These are phyloP conservation scores for Pleuronectes platessa DNA, from an alignment of 2,113 vertebrate species.

Conservation along the genomic window DNA sequence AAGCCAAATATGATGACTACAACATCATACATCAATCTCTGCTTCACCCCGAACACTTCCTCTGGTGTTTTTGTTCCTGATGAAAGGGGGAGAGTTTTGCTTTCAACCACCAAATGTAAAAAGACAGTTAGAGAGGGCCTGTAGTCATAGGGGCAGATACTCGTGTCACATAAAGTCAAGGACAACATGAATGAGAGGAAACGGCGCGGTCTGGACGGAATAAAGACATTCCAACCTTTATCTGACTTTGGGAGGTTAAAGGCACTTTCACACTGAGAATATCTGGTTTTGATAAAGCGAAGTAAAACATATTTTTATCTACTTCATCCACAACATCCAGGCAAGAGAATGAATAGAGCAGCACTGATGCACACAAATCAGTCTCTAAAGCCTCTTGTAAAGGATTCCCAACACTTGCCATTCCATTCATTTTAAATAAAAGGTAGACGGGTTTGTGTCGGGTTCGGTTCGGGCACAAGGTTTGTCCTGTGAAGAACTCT, in stretches of 20 bases:
- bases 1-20: constrained; percentile 7
- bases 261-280: constrained; percentile 12
- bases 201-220: constrained; percentile 49
- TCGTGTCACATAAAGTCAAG: constrained; percentile 68
- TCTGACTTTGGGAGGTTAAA: constrained; percentile 26
- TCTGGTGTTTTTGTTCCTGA: constrained; percentile 20
- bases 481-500: not conserved
- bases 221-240: constrained; percentile 63
- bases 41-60: constrained; percentile 35
- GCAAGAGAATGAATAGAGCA: too few relatives aligned
- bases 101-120: constrained; percentile 31
- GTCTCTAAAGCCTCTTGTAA: too few relatives aligned
- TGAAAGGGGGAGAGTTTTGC: constrained; percentile 21
- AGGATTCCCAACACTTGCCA: too few relatives aligned
- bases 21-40: constrained; percentile 23
- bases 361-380: too few relatives aligned
- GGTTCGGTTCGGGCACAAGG: too few relatives aligned
- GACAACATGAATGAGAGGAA: constrained; percentile 78
- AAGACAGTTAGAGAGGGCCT: constrained; percentile 10
- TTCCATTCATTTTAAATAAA: too few relatives aligned
- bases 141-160: constrained; percentile 48
- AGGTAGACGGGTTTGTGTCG: too few relatives aligned
- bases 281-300: constrained; percentile 6
- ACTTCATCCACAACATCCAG: too few relatives aligned
- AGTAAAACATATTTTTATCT: not conserved